Percentiles rank a stretch among this genome's conserved stretches.
These are phyloP conservation scores for Melanostoma scalare DNA, from an alignment of 2,888 invertebrate genomes.

Conservation along the genomic window DNA sequence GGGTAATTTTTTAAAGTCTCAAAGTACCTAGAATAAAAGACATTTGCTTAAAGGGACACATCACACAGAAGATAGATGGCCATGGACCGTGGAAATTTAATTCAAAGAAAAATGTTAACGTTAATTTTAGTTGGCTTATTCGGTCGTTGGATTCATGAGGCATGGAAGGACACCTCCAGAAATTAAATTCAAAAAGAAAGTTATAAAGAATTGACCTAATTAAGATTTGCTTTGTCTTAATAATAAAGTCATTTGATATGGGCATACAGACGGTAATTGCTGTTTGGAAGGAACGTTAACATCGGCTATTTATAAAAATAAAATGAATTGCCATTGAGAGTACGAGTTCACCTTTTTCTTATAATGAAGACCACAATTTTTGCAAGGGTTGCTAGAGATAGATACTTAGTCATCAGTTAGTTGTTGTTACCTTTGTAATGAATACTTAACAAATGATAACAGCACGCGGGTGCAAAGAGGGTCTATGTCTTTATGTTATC, in stretches of 20 bases:
- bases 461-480: no score
- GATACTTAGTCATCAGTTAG: no score
- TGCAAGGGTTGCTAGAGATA: no score
- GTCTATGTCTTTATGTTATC: no score
- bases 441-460: no score
- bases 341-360: no score
- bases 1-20: conserved; percentile 20
- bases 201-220: conserved; percentile 67
- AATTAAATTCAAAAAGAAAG: neutral
- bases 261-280: conserved; percentile 43
- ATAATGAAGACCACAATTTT: no score
- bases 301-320: conserved; percentile 59
- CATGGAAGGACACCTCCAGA: neutral
- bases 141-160: conserved; percentile 1
- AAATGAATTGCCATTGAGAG: conserved; percentile 44
- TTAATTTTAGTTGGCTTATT: conserved; percentile 40
- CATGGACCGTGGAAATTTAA: conserved; percentile 19
- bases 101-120: conserved; percentile 52
- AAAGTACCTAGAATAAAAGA: conserved; percentile 3
- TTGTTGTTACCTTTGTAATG: no score
- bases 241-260: conserved; percentile 53
- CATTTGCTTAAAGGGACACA: conserved; percentile 24
- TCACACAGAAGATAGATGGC: conserved; percentile 53
- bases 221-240: conserved; percentile 69
- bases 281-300: conserved; percentile 47